Evolutionary conservation across 1,140 invertebrate genomes (phyloP).

Genomic region (Drosophila sulfurigaster): DNA sequence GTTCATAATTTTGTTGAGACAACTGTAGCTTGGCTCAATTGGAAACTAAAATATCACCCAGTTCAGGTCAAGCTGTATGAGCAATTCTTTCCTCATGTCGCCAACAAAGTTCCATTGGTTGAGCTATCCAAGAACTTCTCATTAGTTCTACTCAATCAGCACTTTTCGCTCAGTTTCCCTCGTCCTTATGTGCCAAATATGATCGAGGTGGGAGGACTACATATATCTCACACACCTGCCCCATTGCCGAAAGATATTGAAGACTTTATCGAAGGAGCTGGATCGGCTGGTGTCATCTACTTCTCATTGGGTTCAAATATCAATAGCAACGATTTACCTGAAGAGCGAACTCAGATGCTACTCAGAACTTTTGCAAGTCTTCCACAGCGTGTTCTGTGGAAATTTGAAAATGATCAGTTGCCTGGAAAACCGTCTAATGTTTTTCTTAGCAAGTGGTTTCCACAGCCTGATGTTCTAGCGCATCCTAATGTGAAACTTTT

Average conservation of each 20-base stretch:
- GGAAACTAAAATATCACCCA: conserved; percentile 47
- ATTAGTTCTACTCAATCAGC: conserved; percentile 86
- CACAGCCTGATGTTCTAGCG: conserved; percentile 89
- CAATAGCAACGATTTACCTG: conserved; percentile 86
- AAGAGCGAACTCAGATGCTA: conserved; percentile 85
- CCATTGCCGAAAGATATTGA: conserved; percentile 85
- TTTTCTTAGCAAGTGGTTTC: conserved; percentile 88
- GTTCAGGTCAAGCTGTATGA: conserved; percentile 72
- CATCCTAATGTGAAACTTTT: conserved; percentile 88
- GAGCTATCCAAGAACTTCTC: conserved; percentile 84
- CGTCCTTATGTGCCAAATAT: conserved; percentile 86
- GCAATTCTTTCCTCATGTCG: conserved; percentile 83
- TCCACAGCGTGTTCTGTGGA: conserved; percentile 89
- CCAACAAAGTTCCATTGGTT: conserved; percentile 60
- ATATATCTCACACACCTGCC: conserved; percentile 81
- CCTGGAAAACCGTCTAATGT: conserved; percentile 87
- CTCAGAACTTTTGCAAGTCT: conserved; percentile 86
- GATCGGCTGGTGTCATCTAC: conserved; percentile 87
- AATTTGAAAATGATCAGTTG: conserved; percentile 88
- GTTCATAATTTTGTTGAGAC: conserved; percentile 76
- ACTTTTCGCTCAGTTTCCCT: conserved; percentile 86
- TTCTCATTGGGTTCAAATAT: conserved; percentile 89
- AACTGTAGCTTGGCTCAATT: conserved; percentile 55
- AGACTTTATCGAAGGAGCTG: conserved; percentile 86
- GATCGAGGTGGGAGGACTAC: conserved; percentile 87